Evolutionary conservation across 1,140 invertebrate species (phyloP).

Genomic region (Zelostemma sp.): DNA sequence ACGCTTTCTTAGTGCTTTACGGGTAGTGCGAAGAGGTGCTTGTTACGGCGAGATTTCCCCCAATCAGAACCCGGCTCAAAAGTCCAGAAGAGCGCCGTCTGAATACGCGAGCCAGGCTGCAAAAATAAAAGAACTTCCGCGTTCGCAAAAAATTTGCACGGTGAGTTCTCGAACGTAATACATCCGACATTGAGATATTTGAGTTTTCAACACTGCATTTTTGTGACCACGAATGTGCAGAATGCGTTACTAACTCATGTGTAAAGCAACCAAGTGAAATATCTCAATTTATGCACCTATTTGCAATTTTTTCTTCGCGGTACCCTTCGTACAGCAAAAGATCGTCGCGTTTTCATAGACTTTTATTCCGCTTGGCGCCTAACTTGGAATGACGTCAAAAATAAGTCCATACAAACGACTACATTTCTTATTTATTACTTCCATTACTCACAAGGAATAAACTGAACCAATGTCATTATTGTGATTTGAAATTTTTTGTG

Average conservation of each 20-base stretch:
- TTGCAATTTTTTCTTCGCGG: too few species aligned
- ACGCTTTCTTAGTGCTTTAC: slow-evolving; percentile 28
- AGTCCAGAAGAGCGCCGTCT: slow-evolving; percentile 3
- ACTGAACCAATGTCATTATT: too few species aligned
- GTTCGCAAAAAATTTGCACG: slow-evolving; percentile 34
- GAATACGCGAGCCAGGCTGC: not conserved
- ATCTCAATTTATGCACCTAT: slow-evolving; percentile 39
- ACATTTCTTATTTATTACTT: too few species aligned
- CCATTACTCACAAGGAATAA: too few species aligned
- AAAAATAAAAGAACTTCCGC: slow-evolving; percentile 24
- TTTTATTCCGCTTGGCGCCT: too few species aligned
- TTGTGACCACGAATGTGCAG: slow-evolving; percentile 22
- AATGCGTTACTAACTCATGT: slow-evolving; percentile 31
- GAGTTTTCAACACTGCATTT: slow-evolving; percentile 25
- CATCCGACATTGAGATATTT: slow-evolving; percentile 36
- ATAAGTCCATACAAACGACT: too few species aligned
- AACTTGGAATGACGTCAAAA: too few species aligned
- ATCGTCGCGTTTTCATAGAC: too few species aligned
- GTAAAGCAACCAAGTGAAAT: slow-evolving; percentile 41
- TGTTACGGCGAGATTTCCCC: slow-evolving; percentile 10
- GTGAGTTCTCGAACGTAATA: slow-evolving; percentile 21
- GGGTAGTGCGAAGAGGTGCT: slow-evolving; percentile 14
- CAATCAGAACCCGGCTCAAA: not conserved
- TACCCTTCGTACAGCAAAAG: too few species aligned
- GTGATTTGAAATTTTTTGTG: too few species aligned